phyloP scores from a whole-genome alignment of 2,113 vertebrate species.

The Puma concolor region DNA sequence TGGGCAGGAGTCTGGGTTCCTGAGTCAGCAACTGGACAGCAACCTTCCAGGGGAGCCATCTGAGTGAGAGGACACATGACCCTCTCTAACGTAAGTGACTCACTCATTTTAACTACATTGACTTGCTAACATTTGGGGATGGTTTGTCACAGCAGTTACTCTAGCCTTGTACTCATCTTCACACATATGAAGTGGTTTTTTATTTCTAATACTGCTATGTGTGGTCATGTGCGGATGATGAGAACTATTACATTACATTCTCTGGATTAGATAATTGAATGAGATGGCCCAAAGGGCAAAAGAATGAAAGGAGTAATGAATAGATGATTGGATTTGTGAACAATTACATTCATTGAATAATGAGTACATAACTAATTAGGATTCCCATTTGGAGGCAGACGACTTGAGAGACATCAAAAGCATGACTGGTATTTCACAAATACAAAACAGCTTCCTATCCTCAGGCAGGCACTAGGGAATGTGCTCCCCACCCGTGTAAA shows the following conservation, averaged over 20 bases:
- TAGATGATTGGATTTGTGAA: constrained; percentile 57
- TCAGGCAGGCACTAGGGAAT: background rate
- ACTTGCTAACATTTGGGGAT: background rate
- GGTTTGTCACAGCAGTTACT: background rate
- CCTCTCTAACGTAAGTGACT: background rate
- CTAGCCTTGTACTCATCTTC: background rate
- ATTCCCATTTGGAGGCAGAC: constrained; percentile 30
- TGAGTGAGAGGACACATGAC: background rate
- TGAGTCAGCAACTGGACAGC: background rate
- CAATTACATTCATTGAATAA: constrained; percentile 63
- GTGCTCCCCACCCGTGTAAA: background rate
- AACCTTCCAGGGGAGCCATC: background rate
- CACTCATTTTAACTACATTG: background rate
- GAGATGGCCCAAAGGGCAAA: constrained; percentile 52
- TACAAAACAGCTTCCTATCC: constrained; percentile 38
- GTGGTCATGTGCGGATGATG: background rate
- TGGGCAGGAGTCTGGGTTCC: background rate
- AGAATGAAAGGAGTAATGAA: constrained; percentile 62
- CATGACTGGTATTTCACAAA: constrained; percentile 45
- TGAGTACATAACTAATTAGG: constrained; percentile 62
- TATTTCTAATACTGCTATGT: background rate
- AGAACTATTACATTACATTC: constrained; percentile 34
- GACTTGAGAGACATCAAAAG: constrained; percentile 31
- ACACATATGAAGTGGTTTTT: background rate
- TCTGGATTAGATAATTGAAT: constrained; percentile 53